Evolutionary conservation across 64 coral and sea anemone genomes (phyloP), one percentile per base, ranked within the genome.

Genomic region (Acropora yongei): DNA sequence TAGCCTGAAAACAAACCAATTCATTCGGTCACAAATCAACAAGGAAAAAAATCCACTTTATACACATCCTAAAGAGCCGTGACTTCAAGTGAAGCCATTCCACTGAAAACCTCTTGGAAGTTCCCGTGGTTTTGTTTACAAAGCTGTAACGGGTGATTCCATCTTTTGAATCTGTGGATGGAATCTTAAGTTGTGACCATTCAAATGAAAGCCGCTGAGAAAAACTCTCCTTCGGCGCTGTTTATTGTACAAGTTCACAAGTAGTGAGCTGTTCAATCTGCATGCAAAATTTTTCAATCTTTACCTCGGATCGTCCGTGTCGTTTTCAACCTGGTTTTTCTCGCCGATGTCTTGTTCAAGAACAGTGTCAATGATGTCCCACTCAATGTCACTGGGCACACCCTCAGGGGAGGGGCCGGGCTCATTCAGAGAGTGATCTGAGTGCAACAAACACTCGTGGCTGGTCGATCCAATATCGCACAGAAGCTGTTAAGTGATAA

Each of bases 371-470:
- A 99, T 96, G 13, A 99, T 80, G 13, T 95, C 95, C 55, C 6
- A 68, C 78, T 99, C 91, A 79, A 99, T 96, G 65, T 77, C 68
- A 47, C 87, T 65, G 42, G 87, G 53, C 72, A 99, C n/a, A 49
- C 67, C 75, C 49, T 98, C 85, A 19, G 94, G 94, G 20, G 91
- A 57, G 58, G 94, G 94, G 20, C 91, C 71, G 12, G 97, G 97
- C 75, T 99, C 97, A 71, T 99, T 99, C 49, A 99, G 86, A 61
- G 91, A 71, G 76, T 90, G 92, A 86, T 99, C 94, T 82, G 97
- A 94, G 51, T 89, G 94, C 47, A 99, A 71, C 80, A 99, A 80
- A 88, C 97, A 99, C 69, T 99, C 97, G 8, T 88, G 95, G 81
- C 97, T 99, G 6, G 91, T 86, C 67, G 79, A 84, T 61, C 97